These are phyloP conservation scores for Aurelia sp. DNA, from an alignment of 30 jellyfish, hydroid and myxozoan genomes.

Conservation along the genomic window DNA sequence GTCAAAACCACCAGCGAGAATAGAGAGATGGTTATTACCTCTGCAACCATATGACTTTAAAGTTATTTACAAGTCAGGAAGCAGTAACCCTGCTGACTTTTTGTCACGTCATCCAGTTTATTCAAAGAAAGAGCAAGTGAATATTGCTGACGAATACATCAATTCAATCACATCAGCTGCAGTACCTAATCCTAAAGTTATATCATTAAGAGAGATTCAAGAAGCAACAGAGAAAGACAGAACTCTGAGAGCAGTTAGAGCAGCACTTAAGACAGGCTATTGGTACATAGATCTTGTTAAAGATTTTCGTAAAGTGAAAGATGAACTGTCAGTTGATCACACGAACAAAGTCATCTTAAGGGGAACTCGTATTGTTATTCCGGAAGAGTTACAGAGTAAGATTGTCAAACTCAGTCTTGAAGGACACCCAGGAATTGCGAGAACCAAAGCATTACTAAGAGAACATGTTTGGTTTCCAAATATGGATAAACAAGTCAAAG, in stretches of 20 bases:
- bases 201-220: constrained; percentile 16
- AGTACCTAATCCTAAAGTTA: constrained; percentile 12
- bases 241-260: neutral
- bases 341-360: neutral
- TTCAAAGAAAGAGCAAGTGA: too few species aligned
- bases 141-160: neutral
- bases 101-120: too few species aligned
- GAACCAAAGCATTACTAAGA: constrained; percentile 25
- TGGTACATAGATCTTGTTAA: constrained; percentile 6
- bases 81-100: too few species aligned
- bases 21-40: neutral
- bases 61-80: too few species aligned
- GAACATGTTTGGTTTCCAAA: constrained; percentile 58
- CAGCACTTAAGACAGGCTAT: neutral
- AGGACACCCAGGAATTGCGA: constrained; percentile 69
- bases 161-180: constrained; percentile 8
- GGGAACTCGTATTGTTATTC: neutral
- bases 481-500: constrained; percentile 24
- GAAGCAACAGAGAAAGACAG: constrained; percentile 20
- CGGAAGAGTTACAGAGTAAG: neutral
- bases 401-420: constrained; percentile 14
- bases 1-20: constrained; percentile 20
- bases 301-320: constrained; percentile 5
- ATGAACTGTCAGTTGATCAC: constrained; percentile 16
- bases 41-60: neutral